phyloP scores from a whole-genome alignment of 2,797 vertebrate genomes.

The Lepilemur ruficaudatus region DNA sequence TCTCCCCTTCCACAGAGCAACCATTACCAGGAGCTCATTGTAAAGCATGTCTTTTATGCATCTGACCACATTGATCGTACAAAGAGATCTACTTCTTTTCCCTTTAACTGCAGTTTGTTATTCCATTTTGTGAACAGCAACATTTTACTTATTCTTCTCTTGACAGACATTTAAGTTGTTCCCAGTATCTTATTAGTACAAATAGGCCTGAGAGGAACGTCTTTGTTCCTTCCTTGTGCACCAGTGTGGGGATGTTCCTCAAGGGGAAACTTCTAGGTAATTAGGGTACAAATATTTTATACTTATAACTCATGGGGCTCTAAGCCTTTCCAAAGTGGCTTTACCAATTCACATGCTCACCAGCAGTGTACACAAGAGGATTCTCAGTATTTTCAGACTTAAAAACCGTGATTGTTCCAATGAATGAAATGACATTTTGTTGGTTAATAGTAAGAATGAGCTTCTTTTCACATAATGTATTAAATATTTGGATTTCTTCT shows the following conservation, averaged over 20 bases:
- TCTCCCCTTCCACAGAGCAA: neutral
- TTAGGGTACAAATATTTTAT: neutral
- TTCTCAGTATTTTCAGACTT: neutral
- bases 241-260: neutral
- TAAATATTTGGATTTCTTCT: neutral
- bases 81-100: neutral
- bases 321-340: neutral
- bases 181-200: neutral
- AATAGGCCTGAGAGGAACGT: neutral
- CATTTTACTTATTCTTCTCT: neutral
- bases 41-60: neutral
- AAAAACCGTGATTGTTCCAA: neutral
- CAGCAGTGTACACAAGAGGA: neutral
- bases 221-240: neutral
- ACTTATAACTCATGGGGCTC: neutral
- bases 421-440: neutral
- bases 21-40: neutral
- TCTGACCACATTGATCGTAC: neutral
- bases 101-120: neutral
- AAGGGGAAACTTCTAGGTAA: neutral
- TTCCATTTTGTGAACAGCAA: conserved; percentile 5
- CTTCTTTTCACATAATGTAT: neutral
- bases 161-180: neutral
- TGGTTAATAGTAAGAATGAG: neutral
- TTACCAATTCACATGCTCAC: neutral